Evolutionary conservation across 2,797 vertebrate genomes (phyloP), one percentile per base, ranked within the genome.

Genomic region (Tapera naevia): DNA sequence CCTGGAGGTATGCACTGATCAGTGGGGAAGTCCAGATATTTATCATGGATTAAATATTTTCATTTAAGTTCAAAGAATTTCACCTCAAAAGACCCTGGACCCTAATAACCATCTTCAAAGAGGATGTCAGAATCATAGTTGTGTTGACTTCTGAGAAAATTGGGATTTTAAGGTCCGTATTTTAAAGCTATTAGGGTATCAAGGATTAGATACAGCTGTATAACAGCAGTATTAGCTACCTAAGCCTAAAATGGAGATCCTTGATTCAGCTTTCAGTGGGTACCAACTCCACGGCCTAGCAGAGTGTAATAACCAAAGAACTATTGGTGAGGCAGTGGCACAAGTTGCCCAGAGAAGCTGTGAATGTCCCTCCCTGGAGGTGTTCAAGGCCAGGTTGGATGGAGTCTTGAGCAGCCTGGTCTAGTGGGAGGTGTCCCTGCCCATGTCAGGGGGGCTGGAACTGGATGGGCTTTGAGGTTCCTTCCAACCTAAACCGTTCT

Each of bases 1-100:
- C 80, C 74, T 56, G 67, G 48, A 74, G 79, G 32, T 32, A 9
- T 66, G 74, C 10, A 22, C 37, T 48, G 30, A 92, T 84, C 56
- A 22, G 84, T 91, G 74, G 67, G 74, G 16, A 94, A 89, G 45
- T 73, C 64, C 75, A 91, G 91, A 80, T 94, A 57, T 84, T 94
- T 95, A 76, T 93, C 60, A 4, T 39, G 46, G 35, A 45, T n/a
- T 45, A 33, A 82, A 39, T 93, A 37, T 84, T 95, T 89, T 82
- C 21, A 1, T 50, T 93, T 65, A 24, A 35, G 43, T 57, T 85
- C 67, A 58, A 92, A 82, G 62, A 65, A 39, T 89, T 95, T 92
- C 25, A 66, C 81, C 60, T 91, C 33, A n/a, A 25, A 83, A 72
- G 64, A 91, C 84, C 62, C 67, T 32, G 64, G 32, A 67, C 11